phyloP scores from a whole-genome alignment of 2,888 invertebrate genomes.

The Auanema freiburgensis region DNA sequence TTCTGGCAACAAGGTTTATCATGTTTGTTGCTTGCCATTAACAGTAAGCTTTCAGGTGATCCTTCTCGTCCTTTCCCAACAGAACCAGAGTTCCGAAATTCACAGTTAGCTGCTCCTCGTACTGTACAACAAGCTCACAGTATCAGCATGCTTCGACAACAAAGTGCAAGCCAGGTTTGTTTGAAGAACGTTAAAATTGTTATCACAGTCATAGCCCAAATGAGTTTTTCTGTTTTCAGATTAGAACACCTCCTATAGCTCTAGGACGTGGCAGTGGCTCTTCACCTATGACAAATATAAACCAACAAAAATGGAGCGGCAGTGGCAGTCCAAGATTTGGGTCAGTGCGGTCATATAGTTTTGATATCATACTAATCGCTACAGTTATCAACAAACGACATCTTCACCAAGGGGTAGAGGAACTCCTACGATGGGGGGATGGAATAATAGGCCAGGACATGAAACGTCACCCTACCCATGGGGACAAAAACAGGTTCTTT shows the following conservation, averaged over 20 bases:
- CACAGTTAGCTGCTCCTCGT: slow-evolving; percentile 28
- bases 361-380: too few species aligned
- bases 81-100: slow-evolving; percentile 53
- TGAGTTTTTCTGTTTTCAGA: slow-evolving; percentile 1
- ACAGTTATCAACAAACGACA: slow-evolving; percentile 8
- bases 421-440: slow-evolving; percentile 1
- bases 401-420: slow-evolving; percentile 5
- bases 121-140: slow-evolving; percentile 11
- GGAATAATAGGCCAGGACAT: not conserved
- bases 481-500: slow-evolving; percentile 4
- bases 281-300: slow-evolving; percentile 1
- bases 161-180: not conserved
- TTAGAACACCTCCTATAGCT: not conserved
- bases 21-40: slow-evolving; percentile 3
- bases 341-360: not conserved
- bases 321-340: slow-evolving; percentile 3
- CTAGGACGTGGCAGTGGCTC: slow-evolving; percentile 4
- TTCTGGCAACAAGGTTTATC: slow-evolving; percentile 56
- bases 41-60: slow-evolving; percentile 39
- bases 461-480: slow-evolving; percentile 2
- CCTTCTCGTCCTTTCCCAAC: slow-evolving; percentile 59
- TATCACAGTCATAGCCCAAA: not conserved
- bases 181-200: too few species aligned
- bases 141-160: slow-evolving; percentile 16
- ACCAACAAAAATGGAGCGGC: slow-evolving; percentile 4